Conservation (phyloP, 1,140 invertebrate genomes). For the Sesamia nonagrioides region DNA sequence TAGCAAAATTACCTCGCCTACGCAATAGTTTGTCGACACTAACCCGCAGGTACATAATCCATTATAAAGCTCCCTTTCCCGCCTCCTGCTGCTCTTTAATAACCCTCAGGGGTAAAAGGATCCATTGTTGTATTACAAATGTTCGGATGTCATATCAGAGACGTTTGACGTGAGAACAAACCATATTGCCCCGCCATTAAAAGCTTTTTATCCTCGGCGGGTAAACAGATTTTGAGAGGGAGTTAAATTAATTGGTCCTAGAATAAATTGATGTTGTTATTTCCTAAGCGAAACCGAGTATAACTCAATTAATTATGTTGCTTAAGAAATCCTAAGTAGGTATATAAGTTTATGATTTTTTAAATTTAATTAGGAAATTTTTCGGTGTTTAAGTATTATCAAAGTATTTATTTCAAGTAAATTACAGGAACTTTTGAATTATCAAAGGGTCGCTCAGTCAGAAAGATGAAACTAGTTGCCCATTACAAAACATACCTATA, state of each 20-base stretch:
- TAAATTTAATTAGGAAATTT: too few relatives aligned
- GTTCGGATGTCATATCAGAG: slow-evolving; percentile 76
- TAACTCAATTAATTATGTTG: too few relatives aligned
- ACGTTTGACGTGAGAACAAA: slow-evolving; percentile 82
- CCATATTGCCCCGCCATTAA: slow-evolving; percentile 63
- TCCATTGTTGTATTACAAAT: slow-evolving; percentile 83
- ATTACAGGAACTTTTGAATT: too few relatives aligned
- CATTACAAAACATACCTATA: too few relatives aligned
- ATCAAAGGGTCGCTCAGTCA: too few relatives aligned
- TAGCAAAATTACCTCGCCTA: background rate
- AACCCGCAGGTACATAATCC: slow-evolving; percentile 10
- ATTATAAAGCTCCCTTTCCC: slow-evolving; percentile 51
- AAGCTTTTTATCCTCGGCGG: slow-evolving; percentile 34
- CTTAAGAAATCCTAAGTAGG: too few relatives aligned
- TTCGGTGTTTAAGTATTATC: too few relatives aligned
- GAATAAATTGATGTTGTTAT: background rate
- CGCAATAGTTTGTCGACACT: slow-evolving; percentile 23
- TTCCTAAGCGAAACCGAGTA: too few relatives aligned
- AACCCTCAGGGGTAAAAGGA: slow-evolving; percentile 64
- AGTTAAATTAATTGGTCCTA: slow-evolving; percentile 5
- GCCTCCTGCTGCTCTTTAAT: slow-evolving; percentile 67
- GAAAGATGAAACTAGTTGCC: too few relatives aligned
- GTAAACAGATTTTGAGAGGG: slow-evolving; percentile 25
- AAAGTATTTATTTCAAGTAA: too few relatives aligned
- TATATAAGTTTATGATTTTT: too few relatives aligned